Conservation (phyloP, 2,888 invertebrate genomes). For the Podabrus alpinus region DNA sequence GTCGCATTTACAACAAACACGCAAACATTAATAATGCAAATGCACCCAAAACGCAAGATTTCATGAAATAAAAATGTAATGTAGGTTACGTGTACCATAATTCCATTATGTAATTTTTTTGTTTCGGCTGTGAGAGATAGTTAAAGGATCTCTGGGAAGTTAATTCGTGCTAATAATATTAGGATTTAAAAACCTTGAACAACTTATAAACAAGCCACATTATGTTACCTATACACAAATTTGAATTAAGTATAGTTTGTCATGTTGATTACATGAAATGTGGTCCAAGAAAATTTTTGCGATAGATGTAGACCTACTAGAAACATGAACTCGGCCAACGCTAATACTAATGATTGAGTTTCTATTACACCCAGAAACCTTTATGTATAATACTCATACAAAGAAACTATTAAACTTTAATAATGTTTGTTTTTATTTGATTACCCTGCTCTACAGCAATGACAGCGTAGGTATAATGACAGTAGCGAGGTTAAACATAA, state of each 20-base stretch:
- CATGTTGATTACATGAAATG: not conserved
- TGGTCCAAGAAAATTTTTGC: not conserved
- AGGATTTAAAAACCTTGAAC: not conserved
- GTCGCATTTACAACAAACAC: not conserved
- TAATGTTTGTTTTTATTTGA: not conserved
- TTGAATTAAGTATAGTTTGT: too few species aligned
- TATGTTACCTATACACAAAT: not conserved
- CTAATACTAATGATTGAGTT: not conserved
- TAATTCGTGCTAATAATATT: not conserved
- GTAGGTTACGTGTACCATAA: not conserved
- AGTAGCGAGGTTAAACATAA: too few species aligned
- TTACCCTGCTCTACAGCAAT: not conserved
- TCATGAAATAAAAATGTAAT: not conserved
- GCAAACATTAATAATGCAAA: not conserved
- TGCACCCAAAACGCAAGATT: not conserved
- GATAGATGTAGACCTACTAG: not conserved
- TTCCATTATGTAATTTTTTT: not conserved
- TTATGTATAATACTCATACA: not conserved
- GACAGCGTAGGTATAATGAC: too few species aligned
- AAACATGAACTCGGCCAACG: not conserved
- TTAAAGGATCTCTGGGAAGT: not conserved
- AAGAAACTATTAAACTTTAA: not conserved
- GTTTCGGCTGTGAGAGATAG: not conserved
- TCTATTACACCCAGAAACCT: not conserved
- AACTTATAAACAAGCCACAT: not conserved